A percentile compares a stretch with the other conserved stretches of the same genome.
These are phyloP conservation scores for Rhysida immarginata DNA, from an alignment of 1,140 invertebrate genomes.

Conservation along the genomic window DNA sequence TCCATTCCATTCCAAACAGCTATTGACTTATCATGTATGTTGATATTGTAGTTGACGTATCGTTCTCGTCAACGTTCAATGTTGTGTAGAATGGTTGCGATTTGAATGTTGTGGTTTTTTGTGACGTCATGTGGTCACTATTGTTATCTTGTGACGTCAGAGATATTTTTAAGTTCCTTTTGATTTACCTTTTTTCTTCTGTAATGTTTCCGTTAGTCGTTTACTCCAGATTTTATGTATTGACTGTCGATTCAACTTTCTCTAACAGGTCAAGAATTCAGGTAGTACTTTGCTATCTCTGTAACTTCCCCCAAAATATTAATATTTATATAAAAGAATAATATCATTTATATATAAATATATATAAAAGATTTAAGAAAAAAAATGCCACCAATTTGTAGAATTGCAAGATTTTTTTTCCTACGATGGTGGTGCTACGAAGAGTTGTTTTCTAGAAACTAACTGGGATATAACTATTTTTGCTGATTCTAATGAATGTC, in stretches of 20 bases:
- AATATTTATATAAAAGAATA: slow-evolving; percentile 5
- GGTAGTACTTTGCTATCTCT: slow-evolving; percentile 6
- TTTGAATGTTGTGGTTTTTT: slow-evolving; percentile 4
- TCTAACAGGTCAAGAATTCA: background rate
- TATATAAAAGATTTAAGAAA: background rate
- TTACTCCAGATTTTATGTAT: slow-evolving; percentile 1
- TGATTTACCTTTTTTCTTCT: background rate
- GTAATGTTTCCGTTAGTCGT: background rate
- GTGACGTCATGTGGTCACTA: slow-evolving; percentile 4
- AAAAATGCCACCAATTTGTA: background rate
- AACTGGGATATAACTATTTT: slow-evolving; percentile 4
- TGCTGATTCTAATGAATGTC: slow-evolving; percentile 5
- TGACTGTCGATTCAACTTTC: background rate
- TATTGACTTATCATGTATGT: background rate
- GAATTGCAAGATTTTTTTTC: slow-evolving; percentile 7
- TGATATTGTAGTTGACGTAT: slow-evolving; percentile 2
- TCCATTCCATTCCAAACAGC: background rate
- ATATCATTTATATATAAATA: slow-evolving; percentile 4
- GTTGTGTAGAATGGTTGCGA: slow-evolving; percentile 1
- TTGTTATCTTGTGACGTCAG: slow-evolving; percentile 3
- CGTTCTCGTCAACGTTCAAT: background rate
- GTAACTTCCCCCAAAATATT: background rate
- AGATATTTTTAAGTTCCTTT: background rate
- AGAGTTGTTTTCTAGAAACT: slow-evolving; percentile 1
- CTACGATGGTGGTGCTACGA: background rate